phyloP scores from a whole-genome alignment of 2,888 invertebrate species.

The Campoplex nolae region DNA sequence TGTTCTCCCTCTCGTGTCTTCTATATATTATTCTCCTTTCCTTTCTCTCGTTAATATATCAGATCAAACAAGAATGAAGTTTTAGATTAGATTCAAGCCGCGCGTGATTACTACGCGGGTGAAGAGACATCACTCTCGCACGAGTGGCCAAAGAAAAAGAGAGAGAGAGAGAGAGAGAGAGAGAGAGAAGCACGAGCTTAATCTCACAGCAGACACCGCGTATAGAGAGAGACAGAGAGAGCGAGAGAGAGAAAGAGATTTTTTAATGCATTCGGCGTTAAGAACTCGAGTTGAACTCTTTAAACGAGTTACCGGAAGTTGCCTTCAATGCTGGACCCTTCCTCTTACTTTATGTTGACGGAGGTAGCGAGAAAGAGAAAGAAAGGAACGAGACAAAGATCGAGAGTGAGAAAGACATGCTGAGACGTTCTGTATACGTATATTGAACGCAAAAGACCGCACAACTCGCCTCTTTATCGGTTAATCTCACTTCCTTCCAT shows the following conservation, averaged over 20 bases:
- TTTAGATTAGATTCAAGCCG: conserved; percentile 78
- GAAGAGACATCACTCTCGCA: conserved; percentile 39
- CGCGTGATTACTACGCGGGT: conserved; percentile 68
- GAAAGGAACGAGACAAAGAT: conserved; percentile 17
- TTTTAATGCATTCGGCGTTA: conserved; percentile 78
- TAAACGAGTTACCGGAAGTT: conserved; percentile 79
- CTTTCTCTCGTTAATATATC: conserved; percentile 71
- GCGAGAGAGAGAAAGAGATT: conserved; percentile 72
- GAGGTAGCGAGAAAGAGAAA: conserved; percentile 3
- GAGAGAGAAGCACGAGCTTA: conserved; percentile 34
- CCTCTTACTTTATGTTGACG: background rate
- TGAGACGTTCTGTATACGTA: background rate
- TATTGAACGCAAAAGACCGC: conserved; percentile 54
- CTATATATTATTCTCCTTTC: background rate
- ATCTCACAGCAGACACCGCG: conserved; percentile 63
- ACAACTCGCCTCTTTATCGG: conserved; percentile 72
- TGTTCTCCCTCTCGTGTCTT: conserved; percentile 27
- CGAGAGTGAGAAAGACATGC: background rate
- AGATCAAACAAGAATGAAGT: conserved; percentile 78
- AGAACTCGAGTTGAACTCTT: conserved; percentile 77
- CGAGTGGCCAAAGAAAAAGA: conserved; percentile 23
- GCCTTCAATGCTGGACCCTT: conserved; percentile 60
- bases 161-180: conserved; percentile 26
- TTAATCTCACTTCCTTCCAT: conserved; percentile 69
- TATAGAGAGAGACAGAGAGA: conserved; percentile 52